phyloP scores from a whole-genome alignment of 2,888 invertebrate genomes.

The Dyspetes luteomarginatus region DNA sequence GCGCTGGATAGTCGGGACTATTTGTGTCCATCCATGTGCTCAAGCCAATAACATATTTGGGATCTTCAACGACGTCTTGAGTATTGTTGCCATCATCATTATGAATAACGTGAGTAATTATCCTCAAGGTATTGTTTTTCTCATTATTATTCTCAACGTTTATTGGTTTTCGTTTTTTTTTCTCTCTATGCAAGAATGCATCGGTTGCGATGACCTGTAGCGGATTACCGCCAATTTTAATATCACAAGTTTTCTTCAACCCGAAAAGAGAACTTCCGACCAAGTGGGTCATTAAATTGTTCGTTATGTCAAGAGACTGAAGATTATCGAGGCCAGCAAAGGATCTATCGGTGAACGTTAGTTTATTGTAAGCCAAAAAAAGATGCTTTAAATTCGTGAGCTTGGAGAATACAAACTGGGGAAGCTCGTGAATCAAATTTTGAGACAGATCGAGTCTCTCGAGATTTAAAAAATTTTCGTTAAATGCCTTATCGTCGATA shows the following conservation, averaged over 20 bases:
- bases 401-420: slow-evolving; percentile 71
- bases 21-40: no score
- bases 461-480: slow-evolving; percentile 60
- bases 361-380: slow-evolving; percentile 67
- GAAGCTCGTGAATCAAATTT: slow-evolving; percentile 67
- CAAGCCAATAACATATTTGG: no score
- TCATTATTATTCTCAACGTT: no score
- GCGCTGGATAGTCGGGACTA: no score
- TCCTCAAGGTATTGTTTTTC: no score
- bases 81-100: no score
- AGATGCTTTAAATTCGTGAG: slow-evolving; percentile 67
- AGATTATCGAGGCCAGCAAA: slow-evolving; percentile 71
- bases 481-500: slow-evolving; percentile 67
- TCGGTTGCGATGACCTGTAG: no score
- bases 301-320: slow-evolving; percentile 67
- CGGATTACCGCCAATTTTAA: slow-evolving; percentile 50
- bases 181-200: no score
- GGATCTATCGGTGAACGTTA: slow-evolving; percentile 63
- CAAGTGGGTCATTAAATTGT: slow-evolving; percentile 66
- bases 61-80: no score
- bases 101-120: no score
- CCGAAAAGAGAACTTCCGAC: slow-evolving; percentile 52
- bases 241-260: slow-evolving; percentile 35
- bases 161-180: no score
- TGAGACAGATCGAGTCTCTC: slow-evolving; percentile 66